Percentiles rank a stretch among this genome's conserved stretches.
These are phyloP conservation scores for Neolamprologus caudopunctatus DNA, from an alignment of 2,113 vertebrate species.

Conservation along the genomic window DNA sequence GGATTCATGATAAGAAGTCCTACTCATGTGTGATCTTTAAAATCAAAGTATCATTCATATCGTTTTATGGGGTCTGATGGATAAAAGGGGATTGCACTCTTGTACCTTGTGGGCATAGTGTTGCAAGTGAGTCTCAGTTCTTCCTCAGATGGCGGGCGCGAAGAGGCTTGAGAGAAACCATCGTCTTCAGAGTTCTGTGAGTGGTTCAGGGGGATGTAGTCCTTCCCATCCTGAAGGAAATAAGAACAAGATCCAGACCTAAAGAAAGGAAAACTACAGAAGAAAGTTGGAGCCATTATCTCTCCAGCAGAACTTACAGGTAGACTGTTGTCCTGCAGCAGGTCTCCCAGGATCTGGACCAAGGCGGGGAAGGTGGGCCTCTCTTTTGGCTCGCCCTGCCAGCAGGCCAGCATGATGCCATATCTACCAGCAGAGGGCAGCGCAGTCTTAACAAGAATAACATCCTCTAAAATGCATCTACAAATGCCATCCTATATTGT, in stretches of 20 bases:
- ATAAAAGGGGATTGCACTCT: neutral
- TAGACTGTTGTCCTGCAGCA: slow-evolving; percentile 83
- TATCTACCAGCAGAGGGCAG: slow-evolving; percentile 77
- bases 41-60: neutral
- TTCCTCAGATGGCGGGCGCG: slow-evolving; percentile 77
- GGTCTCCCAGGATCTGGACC: slow-evolving; percentile 88
- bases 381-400: slow-evolving; percentile 90
- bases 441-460: slow-evolving; percentile 14
- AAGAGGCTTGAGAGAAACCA: slow-evolving; percentile 84
- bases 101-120: slow-evolving; percentile 82
- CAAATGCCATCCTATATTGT: neutral
- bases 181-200: slow-evolving; percentile 90
- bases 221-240: slow-evolving; percentile 78
- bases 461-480: neutral
- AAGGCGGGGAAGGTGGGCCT: slow-evolving; percentile 87
- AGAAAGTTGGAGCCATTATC: neutral
- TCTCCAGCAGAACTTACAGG: slow-evolving; percentile 70
- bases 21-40: neutral
- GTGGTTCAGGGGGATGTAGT: slow-evolving; percentile 74
- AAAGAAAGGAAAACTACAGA: neutral
- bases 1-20: neutral
- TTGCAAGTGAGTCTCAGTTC: slow-evolving; percentile 79
- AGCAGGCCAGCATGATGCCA: slow-evolving; percentile 93
- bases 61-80: neutral
- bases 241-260: neutral